Evolutionary conservation across 1,140 invertebrate genomes (phyloP).

Genomic region (Anastrepha ludens): DNA sequence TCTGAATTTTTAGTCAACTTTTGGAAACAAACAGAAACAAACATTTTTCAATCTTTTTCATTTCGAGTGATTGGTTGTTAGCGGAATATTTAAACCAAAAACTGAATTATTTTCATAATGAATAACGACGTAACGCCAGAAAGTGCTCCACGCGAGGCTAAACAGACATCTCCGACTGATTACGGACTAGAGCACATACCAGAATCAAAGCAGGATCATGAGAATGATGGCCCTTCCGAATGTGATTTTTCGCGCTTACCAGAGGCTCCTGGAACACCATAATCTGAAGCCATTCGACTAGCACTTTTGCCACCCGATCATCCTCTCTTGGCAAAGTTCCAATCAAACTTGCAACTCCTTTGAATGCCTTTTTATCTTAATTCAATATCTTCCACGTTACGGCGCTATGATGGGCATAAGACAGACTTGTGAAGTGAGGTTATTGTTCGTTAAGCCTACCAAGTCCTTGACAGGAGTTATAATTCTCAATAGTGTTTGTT

Average conservation of each 20-base stretch:
- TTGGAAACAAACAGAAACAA: not conserved
- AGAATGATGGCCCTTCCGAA: not conserved
- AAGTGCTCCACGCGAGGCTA: not conserved
- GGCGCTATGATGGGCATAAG: no score
- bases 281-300: slow-evolving; percentile 49
- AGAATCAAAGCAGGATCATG: not conserved
- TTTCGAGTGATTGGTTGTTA: not conserved
- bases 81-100: not conserved
- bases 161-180: not conserved
- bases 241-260: not conserved
- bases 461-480: no score
- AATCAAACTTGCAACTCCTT: slow-evolving; percentile 76
- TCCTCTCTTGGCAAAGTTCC: slow-evolving; percentile 80
- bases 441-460: no score
- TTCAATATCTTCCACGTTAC: no score
- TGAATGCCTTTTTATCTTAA: slow-evolving; percentile 70
- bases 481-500: no score
- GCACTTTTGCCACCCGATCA: slow-evolving; percentile 76
- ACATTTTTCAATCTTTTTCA: slow-evolving; percentile 1
- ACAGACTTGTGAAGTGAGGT: no score
- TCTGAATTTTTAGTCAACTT: not conserved
- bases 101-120: not conserved
- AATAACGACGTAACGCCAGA: not conserved
- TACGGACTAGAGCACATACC: not conserved
- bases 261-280: not conserved